Percentiles rank a stretch among this genome's conserved stretches.
Evolutionary conservation across 2,888 invertebrate species (phyloP).

Genomic region (Asteroscopus sphinx): DNA sequence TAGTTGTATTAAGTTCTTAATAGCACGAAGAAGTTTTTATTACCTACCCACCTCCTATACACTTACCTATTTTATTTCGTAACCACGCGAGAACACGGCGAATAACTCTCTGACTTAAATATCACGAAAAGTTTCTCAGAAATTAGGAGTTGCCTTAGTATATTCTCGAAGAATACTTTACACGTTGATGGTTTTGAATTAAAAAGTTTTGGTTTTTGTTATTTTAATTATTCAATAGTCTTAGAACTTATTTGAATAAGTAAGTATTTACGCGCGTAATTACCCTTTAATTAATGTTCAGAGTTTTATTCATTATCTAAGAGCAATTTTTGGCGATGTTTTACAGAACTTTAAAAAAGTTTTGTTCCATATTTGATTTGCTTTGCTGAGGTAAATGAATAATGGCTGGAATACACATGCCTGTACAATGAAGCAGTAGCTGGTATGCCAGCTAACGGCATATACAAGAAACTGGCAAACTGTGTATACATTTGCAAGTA

Average conservation of each 20-base stretch:
- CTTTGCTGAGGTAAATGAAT: too few species aligned
- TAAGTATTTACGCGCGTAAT: constrained; percentile 28
- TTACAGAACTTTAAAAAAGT: too few species aligned
- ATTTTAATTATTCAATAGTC: constrained; percentile 37
- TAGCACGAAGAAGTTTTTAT: constrained; percentile 27
- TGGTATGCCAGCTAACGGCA: too few species aligned
- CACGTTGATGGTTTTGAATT: constrained; percentile 23
- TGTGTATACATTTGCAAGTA: too few species aligned
- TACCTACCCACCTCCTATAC: too few species aligned
- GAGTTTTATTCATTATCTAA: neutral
- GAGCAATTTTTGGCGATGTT: too few species aligned
- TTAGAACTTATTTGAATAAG: constrained; percentile 18
- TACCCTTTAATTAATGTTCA: constrained; percentile 18
- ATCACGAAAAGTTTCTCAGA: constrained; percentile 16
- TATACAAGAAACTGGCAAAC: too few species aligned
- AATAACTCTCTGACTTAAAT: constrained; percentile 21
- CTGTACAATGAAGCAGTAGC: too few species aligned
- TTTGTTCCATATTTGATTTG: too few species aligned
- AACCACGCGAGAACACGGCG: constrained; percentile 12
- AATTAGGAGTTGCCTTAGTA: constrained; percentile 25
- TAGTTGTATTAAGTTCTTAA: constrained; percentile 34
- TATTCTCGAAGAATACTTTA: constrained; percentile 25
- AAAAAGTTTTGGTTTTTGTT: constrained; percentile 36
- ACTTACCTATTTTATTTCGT: constrained; percentile 14
- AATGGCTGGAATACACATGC: too few species aligned